A percentile compares a stretch with the other conserved stretches of the same genome.
These are phyloP conservation scores for Agrochola circellaris DNA, from an alignment of 2,888 invertebrate species.

Conservation along the genomic window DNA sequence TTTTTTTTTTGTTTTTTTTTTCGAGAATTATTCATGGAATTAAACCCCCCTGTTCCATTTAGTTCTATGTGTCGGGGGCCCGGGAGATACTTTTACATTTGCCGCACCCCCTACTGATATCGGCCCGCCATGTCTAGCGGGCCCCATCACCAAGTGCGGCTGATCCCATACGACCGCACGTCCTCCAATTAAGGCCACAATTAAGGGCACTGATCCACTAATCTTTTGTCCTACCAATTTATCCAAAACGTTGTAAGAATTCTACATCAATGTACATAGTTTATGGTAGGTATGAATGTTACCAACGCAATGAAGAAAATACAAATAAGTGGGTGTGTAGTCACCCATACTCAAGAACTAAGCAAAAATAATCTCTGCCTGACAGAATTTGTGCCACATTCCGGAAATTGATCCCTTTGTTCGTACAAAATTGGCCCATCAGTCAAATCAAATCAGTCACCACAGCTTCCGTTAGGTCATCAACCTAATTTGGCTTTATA, in stretches of 20 bases:
- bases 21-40: too few relatives aligned
- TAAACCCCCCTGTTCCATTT: too few relatives aligned
- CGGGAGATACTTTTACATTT: too few relatives aligned
- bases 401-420: constrained; percentile 13
- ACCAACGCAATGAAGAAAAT: too few relatives aligned
- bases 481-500: constrained; percentile 3
- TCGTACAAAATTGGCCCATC: not conserved
- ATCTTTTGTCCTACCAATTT: not conserved
- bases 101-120: too few relatives aligned
- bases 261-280: not conserved
- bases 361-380: constrained; percentile 6
- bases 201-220: not conserved
- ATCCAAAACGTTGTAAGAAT: not conserved
- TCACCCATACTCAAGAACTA: not conserved
- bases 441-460: not conserved
- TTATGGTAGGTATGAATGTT: not conserved
- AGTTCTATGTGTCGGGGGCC: too few relatives aligned
- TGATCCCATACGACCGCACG: too few relatives aligned
- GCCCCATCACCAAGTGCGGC: too few relatives aligned
- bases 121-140: too few relatives aligned
- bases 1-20: too few relatives aligned
- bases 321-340: not conserved
- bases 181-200: too few relatives aligned
- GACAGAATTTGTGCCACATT: not conserved
- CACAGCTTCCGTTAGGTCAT: not conserved